Evolutionary conservation across 1,140 invertebrate genomes (phyloP).

Genomic region (Sipha flava): DNA sequence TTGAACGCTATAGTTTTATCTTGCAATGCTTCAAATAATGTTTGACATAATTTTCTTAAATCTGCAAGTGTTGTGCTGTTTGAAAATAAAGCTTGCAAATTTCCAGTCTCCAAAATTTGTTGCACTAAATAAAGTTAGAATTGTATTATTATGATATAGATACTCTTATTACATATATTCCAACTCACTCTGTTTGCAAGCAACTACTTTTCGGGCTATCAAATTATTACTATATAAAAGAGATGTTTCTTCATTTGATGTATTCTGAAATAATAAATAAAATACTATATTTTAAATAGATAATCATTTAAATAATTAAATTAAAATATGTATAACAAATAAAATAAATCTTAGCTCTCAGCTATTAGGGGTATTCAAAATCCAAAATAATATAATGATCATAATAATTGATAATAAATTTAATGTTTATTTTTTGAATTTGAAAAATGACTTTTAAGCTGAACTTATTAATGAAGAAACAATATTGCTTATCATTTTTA

Average conservation of each 20-base stretch:
- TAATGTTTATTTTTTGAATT: no score
- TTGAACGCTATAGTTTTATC: slow-evolving; percentile 72
- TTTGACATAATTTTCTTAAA: slow-evolving; percentile 63
- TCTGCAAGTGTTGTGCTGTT: slow-evolving; percentile 64
- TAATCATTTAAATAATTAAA: background rate
- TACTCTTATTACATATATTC: slow-evolving; percentile 23
- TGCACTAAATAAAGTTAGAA: slow-evolving; percentile 49
- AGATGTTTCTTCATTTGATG: slow-evolving; percentile 48
- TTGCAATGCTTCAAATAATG: slow-evolving; percentile 70
- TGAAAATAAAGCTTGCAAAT: slow-evolving; percentile 44
- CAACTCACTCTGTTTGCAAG: slow-evolving; percentile 30
- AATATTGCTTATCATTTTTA: no score
- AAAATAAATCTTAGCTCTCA: background rate
- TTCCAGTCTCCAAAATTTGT: slow-evolving; percentile 54
- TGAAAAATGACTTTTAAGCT: no score
- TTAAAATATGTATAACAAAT: background rate
- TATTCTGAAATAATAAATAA: background rate
- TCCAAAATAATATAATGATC: no score
- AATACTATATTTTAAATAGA: background rate
- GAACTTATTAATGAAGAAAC: no score
- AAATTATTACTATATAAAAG: background rate
- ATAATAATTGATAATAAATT: no score
- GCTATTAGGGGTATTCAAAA: no score
- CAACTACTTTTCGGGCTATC: background rate
- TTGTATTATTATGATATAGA: background rate